Evolutionary conservation across 2,888 invertebrate genomes (phyloP).

Genomic region (Rhorus exstirpatorius): DNA sequence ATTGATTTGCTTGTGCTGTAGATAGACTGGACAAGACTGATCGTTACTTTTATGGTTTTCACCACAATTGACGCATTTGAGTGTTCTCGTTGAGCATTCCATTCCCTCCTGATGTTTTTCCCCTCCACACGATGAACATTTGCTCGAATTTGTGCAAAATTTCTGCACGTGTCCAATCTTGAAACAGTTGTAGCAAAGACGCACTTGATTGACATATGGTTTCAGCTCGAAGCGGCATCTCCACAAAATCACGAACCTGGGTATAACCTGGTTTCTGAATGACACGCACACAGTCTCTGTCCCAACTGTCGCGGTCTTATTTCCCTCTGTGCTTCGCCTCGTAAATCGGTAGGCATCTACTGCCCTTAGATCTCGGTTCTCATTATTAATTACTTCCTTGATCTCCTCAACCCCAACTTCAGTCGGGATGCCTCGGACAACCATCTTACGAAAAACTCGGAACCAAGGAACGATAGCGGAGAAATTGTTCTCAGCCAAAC

Average conservation of each 20-base stretch:
- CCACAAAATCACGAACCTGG: constrained; percentile 10
- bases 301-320: too few relatives aligned
- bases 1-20: constrained; percentile 16
- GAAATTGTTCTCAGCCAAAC: too few relatives aligned
- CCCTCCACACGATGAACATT: background rate
- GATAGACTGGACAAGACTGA: background rate
- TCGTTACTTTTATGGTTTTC: constrained; percentile 18
- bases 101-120: background rate
- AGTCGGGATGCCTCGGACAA: constrained; percentile 14
- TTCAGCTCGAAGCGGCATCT: constrained; percentile 22
- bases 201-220: constrained; percentile 26
- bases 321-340: background rate
- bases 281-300: constrained; percentile 10
- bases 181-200: constrained; percentile 15
- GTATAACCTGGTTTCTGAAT: constrained; percentile 12
- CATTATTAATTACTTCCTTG: constrained; percentile 8
- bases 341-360: constrained; percentile 3
- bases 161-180: constrained; percentile 32
- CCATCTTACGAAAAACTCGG: constrained; percentile 9
- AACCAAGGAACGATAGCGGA: background rate
- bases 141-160: background rate
- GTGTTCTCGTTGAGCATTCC: background rate
- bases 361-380: constrained; percentile 7
- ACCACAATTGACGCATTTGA: constrained; percentile 14
- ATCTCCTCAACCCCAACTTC: constrained; percentile 15